phyloP scores from a whole-genome alignment of 2,797 vertebrate species.

The Limosa lapponica region DNA sequence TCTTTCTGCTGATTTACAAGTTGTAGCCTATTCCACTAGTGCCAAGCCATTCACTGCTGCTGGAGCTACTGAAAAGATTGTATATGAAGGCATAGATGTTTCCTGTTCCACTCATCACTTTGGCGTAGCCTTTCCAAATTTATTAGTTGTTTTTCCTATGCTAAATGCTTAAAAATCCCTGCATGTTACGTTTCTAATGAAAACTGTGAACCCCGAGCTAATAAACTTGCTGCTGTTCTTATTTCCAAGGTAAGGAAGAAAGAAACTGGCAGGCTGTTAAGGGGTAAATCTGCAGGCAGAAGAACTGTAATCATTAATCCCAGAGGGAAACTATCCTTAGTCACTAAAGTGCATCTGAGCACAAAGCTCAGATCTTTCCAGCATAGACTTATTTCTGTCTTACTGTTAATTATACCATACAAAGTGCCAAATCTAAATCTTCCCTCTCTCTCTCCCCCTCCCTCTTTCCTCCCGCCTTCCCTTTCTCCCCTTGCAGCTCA shows the following conservation, averaged over 20 bases:
- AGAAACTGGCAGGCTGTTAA: background rate
- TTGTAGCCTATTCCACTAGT: background rate
- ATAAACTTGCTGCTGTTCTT: background rate
- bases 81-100: background rate
- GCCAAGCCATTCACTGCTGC: background rate
- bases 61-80: background rate
- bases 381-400: background rate
- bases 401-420: background rate
- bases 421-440: background rate
- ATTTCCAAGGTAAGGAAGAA: background rate
- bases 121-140: background rate
- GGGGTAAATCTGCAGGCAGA: background rate
- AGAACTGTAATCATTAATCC: background rate
- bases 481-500: slow-evolving; percentile 86
- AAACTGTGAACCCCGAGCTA: background rate
- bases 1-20: background rate
- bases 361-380: background rate
- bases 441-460: background rate
- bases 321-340: background rate
- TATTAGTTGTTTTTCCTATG: background rate
- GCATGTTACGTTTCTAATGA: background rate
- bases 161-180: background rate
- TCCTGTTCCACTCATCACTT: background rate
- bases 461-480: background rate
- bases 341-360: background rate